Evolutionary conservation across 2,888 invertebrate genomes (phyloP), one percentile per base, ranked within the genome.

Genomic region (Malachius bipustulatus): DNA sequence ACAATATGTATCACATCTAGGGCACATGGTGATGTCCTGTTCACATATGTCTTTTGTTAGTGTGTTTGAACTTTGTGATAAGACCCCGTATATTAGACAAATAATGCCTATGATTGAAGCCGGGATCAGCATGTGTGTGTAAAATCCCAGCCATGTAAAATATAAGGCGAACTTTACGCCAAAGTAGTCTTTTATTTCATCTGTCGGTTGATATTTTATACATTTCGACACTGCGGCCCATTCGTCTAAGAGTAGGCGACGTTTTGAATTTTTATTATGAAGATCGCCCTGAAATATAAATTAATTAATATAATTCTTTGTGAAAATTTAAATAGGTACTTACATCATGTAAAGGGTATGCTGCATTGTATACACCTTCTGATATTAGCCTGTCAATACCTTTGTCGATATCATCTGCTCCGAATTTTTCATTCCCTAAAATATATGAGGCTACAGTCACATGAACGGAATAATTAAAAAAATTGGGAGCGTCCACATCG

Each of bases 71-170:
- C 54, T 52, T 50, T 70, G 55, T 14, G 70, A 71, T 1, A 61
- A 41, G 30, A 68, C 57, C 42, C 74, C 75, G 49, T 72, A 76
- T 3, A 78, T 46, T 46, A 82, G 73, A 53, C 77, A 78, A 12
- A 79, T 42, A 12, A 80, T 52, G 9, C 82, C 82, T 34, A 77
- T 63, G 34, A 81, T 59, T 35, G 80, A 71, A 2, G 80, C 75
- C 9, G 81, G 79, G 45, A 85, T 78, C 36, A 87, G 63, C 82
- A 83, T 82, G 55, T 77, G 76, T 1, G 84, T 85, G 56, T 87
- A 87, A 63, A 82, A 87, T 26, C 85, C 85, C 30, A 85, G 65
- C 85, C 85, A 87, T 9, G 83, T 77, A 62, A 84, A 87, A 59
- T 87, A 85, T 37, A 87, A 64, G 1, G 79, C 83, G 46, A 82